Conservation (phyloP, 2,113 vertebrate genomes). For the Corydoras maculifer region DNA sequence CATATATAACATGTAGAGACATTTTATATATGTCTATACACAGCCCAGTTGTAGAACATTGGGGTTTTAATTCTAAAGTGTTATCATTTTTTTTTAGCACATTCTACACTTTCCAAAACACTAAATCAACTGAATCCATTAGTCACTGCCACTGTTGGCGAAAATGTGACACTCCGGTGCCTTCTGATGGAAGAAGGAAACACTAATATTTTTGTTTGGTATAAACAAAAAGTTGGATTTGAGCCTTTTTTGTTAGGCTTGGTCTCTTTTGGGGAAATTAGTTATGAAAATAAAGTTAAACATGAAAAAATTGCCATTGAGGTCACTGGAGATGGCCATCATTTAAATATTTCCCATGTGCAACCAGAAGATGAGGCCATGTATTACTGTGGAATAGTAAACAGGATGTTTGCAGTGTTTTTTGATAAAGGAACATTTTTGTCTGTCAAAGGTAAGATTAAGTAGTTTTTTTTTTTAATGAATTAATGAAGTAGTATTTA, state of each 20-base stretch:
- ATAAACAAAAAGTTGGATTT: slow-evolving; percentile 3
- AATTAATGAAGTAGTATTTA: too few relatives aligned
- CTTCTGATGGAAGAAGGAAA: neutral
- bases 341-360: slow-evolving; percentile 11
- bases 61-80: too few relatives aligned
- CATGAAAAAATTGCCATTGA: neutral
- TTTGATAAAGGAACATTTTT: slow-evolving; percentile 19
- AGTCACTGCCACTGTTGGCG: neutral
- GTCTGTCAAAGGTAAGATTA: slow-evolving; percentile 9
- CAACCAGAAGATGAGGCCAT: slow-evolving; percentile 13
- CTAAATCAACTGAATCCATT: neutral
- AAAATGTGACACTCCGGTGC: neutral
- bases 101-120: neutral
- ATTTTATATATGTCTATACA: too few relatives aligned
- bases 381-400: slow-evolving; percentile 15
- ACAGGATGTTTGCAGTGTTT: neutral
- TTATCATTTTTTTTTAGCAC: neutral
- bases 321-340: neutral
- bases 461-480: too few relatives aligned
- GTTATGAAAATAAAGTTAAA: neutral
- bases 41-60: too few relatives aligned
- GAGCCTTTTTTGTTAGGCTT: neutral
- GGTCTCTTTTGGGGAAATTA: neutral
- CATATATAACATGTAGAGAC: too few relatives aligned
- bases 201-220: slow-evolving; percentile 1